Evolutionary conservation across 2,888 invertebrate species (phyloP).

Genomic region (Hymenopus coronatus): DNA sequence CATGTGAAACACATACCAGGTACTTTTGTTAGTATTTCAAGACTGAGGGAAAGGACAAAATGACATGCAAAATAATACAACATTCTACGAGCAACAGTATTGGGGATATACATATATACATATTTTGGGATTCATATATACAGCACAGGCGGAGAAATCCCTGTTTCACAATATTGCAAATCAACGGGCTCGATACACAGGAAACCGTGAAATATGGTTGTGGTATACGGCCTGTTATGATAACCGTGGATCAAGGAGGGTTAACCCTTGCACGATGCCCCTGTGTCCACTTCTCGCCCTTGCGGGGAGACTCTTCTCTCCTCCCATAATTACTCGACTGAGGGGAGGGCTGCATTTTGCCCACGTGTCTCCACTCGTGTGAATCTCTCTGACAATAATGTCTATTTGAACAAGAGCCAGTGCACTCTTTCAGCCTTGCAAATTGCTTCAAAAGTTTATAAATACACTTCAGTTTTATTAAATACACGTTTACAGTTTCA

Average conservation of each 20-base stretch:
- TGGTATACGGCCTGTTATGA: neutral
- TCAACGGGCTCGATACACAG: neutral
- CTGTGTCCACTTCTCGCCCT: neutral
- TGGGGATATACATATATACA: neutral
- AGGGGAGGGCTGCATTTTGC: neutral
- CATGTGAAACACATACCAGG: no score
- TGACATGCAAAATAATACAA: neutral
- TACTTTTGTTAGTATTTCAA: neutral
- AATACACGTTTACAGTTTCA: no score
- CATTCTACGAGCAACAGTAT: neutral
- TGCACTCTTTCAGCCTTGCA: neutral
- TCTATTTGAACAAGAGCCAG: neutral
- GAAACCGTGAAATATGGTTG: neutral
- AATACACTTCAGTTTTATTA: neutral
- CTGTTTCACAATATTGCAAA: neutral
- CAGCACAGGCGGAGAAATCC: neutral
- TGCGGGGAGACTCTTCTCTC: neutral
- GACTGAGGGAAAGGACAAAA: neutral
- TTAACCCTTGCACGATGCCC: neutral
- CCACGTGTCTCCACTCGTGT: neutral
- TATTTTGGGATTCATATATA: neutral
- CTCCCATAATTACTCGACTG: neutral
- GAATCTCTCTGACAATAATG: neutral
- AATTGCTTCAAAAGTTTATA: neutral
- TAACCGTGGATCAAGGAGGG: neutral